Evolutionary conservation across 1,140 invertebrate genomes (phyloP).

Genomic region (silkworm (Bombyx mori)): ASM3026992v2 NC_085114.1:9471001-9471500

Average conservation of each 20-base stretch:
- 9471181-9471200: conserved; percentile 98
- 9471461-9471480: conserved; percentile 99
- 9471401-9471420: conserved; percentile 99
- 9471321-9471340: conserved; percentile 98
- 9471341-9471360: conserved; percentile 99
- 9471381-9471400: conserved; percentile 99
- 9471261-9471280: conserved; percentile 99
- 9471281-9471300: conserved; percentile 99
- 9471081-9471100: conserved; percentile 99
- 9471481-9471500: conserved; percentile 99
- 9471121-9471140: conserved; percentile 96
- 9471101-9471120: conserved; percentile 99
- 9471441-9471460: conserved; percentile 99
- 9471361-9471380: conserved; percentile 99
- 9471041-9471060: conserved; percentile 99
- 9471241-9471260: conserved; percentile 99
- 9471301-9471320: conserved; percentile 98
- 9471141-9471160: conserved; percentile 98
- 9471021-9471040: conserved; percentile 99
- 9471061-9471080: conserved; percentile 99
- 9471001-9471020: conserved; percentile 99
- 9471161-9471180: conserved; percentile 98
- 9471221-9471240: conserved; percentile 99
- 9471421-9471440: conserved; percentile 99
- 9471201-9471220: conserved; percentile 99